These are phyloP conservation scores for Lycaena phlaeas DNA, from an alignment of 2,888 invertebrate species.

Conservation along the genomic window DNA sequence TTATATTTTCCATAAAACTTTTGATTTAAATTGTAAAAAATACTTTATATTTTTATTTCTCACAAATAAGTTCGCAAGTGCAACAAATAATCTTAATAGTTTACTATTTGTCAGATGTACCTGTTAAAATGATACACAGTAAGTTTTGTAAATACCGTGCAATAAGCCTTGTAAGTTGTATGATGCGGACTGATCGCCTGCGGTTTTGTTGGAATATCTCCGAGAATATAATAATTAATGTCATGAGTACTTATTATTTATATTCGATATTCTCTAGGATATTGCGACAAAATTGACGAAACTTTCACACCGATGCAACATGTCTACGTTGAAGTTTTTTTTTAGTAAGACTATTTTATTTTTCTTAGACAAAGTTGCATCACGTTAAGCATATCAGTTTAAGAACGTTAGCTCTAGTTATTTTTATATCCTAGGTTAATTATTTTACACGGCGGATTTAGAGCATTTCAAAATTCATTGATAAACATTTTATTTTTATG, in stretches of 20 bases:
- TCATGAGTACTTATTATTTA: background rate
- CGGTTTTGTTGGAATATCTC: slow-evolving; percentile 8
- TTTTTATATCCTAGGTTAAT: slow-evolving; percentile 34
- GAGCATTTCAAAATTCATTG: background rate
- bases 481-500: background rate
- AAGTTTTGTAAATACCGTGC: slow-evolving; percentile 24
- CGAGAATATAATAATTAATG: background rate
- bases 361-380: slow-evolving; percentile 30
- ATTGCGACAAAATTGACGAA: background rate
- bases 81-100: background rate
- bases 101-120: slow-evolving; percentile 29
- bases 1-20: too few relatives aligned
- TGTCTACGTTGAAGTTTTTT: background rate
- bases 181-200: slow-evolving; percentile 11
- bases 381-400: slow-evolving; percentile 52
- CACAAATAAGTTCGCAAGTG: background rate
- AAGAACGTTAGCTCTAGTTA: slow-evolving; percentile 40
- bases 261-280: background rate
- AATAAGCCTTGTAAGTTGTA: slow-evolving; percentile 21
- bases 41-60: background rate
- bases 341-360: slow-evolving; percentile 21
- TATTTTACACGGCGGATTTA: slow-evolving; percentile 21
- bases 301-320: background rate
- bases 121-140: slow-evolving; percentile 27
- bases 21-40: too few relatives aligned